phyloP scores from a whole-genome alignment of 2,888 invertebrate species.

The Brachyopa scutellaris region DNA sequence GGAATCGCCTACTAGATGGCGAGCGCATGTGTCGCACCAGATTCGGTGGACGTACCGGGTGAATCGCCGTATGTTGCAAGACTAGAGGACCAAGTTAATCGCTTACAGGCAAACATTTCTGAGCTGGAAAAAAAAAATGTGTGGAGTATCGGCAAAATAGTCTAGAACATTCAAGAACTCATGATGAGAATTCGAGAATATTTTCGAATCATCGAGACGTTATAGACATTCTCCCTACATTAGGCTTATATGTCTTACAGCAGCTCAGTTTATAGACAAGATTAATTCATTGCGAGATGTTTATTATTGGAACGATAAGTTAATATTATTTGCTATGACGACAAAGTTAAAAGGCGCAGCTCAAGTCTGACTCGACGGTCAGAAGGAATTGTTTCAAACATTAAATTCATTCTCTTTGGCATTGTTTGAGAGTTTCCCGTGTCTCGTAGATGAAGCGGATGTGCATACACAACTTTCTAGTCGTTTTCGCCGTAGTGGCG shows the following conservation, averaged over 20 bases:
- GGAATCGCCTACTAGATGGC: too few species aligned
- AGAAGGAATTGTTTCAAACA: slow-evolving; percentile 13
- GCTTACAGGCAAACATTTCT: too few species aligned
- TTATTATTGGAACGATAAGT: slow-evolving; percentile 22
- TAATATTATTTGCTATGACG: slow-evolving; percentile 12
- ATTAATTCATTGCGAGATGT: slow-evolving; percentile 10
- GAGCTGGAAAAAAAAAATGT: too few species aligned
- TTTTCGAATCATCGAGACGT: too few species aligned
- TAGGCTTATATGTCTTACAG: not conserved
- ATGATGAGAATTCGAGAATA: too few species aligned
- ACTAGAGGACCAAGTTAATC: too few species aligned
- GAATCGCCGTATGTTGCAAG: too few species aligned
- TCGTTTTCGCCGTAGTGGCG: not conserved
- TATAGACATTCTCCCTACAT: not conserved
- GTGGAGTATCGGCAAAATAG: too few species aligned
- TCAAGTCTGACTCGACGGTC: slow-evolving; percentile 9
- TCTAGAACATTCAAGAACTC: too few species aligned
- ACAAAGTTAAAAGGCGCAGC: slow-evolving; percentile 18
- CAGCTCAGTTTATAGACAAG: not conserved
- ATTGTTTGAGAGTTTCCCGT: slow-evolving; percentile 9
- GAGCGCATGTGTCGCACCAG: too few species aligned
- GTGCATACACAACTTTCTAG: slow-evolving; percentile 4
- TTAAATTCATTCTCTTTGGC: not conserved
- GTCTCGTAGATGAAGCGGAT: slow-evolving; percentile 9
- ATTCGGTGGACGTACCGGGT: too few species aligned